phyloP scores from a whole-genome alignment of 2,113 vertebrate genomes.

The Motacilla tschutschensis region DNA sequence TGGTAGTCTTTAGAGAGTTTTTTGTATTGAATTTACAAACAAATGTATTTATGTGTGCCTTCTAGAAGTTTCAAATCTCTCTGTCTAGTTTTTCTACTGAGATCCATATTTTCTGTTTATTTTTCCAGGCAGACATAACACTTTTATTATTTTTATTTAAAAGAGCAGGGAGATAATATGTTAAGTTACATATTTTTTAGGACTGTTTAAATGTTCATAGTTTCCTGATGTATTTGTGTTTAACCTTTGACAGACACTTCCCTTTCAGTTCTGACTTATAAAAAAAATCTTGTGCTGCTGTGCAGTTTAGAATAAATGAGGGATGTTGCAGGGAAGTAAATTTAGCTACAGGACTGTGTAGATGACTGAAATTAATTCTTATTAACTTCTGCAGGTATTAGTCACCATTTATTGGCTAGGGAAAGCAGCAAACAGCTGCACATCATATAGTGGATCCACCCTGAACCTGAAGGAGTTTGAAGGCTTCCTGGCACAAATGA shows the following conservation, averaged over 20 bases:
- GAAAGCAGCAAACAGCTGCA: slow-evolving; percentile 87
- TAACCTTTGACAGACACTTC: background rate
- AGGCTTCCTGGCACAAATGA: slow-evolving; percentile 92
- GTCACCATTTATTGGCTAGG: slow-evolving; percentile 98
- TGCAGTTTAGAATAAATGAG: background rate
- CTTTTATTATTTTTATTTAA: background rate
- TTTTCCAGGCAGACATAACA: background rate
- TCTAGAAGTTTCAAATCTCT: background rate
- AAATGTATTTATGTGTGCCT: background rate
- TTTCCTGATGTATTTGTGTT: background rate
- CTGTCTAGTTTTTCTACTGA: background rate
- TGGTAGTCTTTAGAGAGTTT: background rate
- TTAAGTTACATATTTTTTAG: background rate
- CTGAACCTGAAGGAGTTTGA: slow-evolving; percentile 95
- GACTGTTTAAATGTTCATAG: slow-evolving; percentile 13
- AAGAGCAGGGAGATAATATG: background rate
- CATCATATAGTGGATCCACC: slow-evolving; percentile 87
- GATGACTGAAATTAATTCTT: slow-evolving; percentile 27
- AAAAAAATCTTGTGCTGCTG: background rate
- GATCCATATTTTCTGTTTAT: background rate
- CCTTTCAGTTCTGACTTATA: background rate
- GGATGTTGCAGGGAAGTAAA: background rate
- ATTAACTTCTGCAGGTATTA: slow-evolving; percentile 81
- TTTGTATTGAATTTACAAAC: background rate
- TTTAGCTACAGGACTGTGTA: background rate